Evolutionary conservation across 2,888 invertebrate genomes (phyloP), one percentile per base, ranked within the genome.

Genomic region (Phanerotoma sp.): DNA sequence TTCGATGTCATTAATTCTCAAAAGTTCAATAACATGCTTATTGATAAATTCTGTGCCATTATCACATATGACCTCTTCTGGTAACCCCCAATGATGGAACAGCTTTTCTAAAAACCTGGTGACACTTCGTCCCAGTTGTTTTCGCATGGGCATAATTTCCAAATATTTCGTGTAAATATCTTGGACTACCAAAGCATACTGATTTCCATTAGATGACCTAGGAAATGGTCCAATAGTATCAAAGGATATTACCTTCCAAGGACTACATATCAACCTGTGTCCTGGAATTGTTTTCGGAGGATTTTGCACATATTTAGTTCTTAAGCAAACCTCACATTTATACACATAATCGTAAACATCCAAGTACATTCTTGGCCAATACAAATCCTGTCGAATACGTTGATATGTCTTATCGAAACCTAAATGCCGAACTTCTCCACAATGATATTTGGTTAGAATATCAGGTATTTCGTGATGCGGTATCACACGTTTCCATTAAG

Each of bases 321-420:
- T n/a, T 22, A 51, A 44, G 28, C 64, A 64, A 1, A 15, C 18
- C 2, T 56, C 45, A 25, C 62, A 64, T 1, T 10, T 9, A 5
- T 9, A 9, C 5, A 61, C 35, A 16, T 33, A 60, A 2, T 41
- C 15, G 9, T 44, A 40, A 2, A 62, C 44, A 21, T 57, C 47
- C 6, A 22, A 5, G 2, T 20, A 41, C 46, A 62, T 49, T 1
- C 47, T 47, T 4, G 38, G n/a, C n/a, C n/a, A n/a, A n/a, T n/a
- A n/a, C n/a, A n/a, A n/a, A n/a, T n/a, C n/a, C n/a, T n/a, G n/a
- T n/a, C 42, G 11, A 5, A 63, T 38, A 0, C 47, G n/a, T 21
- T 45, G 16, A 5, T 38, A 44, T 3, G 61, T 58, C 25, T 51
- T 47, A 5, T 44, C 20, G 5, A 45, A 22, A 3, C 51, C 51